Percentiles rank a stretch among this genome's conserved stretches.
phyloP scores from a whole-genome alignment of 2,888 invertebrate species.

The Sturmia bella region DNA sequence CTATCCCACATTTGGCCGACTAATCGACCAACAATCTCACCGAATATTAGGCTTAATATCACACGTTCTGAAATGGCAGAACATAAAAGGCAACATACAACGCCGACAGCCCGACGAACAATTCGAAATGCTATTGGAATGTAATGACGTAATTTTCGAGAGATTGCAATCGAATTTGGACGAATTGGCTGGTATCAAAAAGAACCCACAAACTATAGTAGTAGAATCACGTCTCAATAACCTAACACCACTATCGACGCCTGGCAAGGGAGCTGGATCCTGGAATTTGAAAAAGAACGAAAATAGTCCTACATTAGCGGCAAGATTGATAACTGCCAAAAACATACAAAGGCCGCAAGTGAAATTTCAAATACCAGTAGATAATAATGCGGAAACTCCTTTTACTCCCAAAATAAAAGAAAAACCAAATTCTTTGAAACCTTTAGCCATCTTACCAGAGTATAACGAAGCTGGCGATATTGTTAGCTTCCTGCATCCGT shows the following conservation, averaged over 20 bases:
- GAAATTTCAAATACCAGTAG: slow-evolving; percentile 91
- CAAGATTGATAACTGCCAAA: slow-evolving; percentile 85
- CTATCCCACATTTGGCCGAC: slow-evolving; percentile 88
- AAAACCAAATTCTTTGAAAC: slow-evolving; percentile 94
- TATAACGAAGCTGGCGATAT: slow-evolving; percentile 85
- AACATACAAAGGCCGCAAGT: slow-evolving; percentile 92
- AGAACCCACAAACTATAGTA: slow-evolving; percentile 83
- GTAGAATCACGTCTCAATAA: slow-evolving; percentile 80
- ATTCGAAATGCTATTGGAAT: slow-evolving; percentile 90
- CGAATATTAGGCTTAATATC: slow-evolving; percentile 85
- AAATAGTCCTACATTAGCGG: slow-evolving; percentile 70
- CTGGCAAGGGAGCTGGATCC: slow-evolving; percentile 82
- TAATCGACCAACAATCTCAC: slow-evolving; percentile 85
- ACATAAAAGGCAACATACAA: slow-evolving; percentile 84
- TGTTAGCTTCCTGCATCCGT: slow-evolving; percentile 92
- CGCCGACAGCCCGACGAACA: slow-evolving; percentile 85
- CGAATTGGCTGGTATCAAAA: slow-evolving; percentile 85
- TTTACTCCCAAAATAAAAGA: slow-evolving; percentile 92
- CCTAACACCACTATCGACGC: slow-evolving; percentile 4
- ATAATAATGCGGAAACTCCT: slow-evolving; percentile 88
- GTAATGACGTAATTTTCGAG: slow-evolving; percentile 92
- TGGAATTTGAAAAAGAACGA: slow-evolving; percentile 83
- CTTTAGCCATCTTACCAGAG: slow-evolving; percentile 88
- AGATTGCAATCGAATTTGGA: slow-evolving; percentile 89
- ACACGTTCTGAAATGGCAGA: slow-evolving; percentile 83